Evolutionary conservation across 2,797 vertebrate species (phyloP).

Genomic region (Naso thynnoides): DNA sequence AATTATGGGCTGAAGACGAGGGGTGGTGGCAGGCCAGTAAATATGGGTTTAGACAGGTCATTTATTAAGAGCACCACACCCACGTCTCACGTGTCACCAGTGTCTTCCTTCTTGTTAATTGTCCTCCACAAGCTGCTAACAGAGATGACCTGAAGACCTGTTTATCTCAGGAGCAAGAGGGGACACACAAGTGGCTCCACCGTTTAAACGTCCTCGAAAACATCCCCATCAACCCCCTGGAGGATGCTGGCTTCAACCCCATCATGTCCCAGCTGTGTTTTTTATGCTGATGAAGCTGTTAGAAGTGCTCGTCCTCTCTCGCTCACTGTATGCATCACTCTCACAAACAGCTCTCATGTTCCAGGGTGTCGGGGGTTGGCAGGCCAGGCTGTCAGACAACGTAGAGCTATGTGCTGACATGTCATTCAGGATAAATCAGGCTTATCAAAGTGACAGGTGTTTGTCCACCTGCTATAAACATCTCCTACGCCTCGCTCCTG

Average conservation of each 20-base stretch:
- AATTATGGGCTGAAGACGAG: constrained; percentile 52
- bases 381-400: constrained; percentile 64
- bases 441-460: constrained; percentile 91
- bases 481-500: constrained; percentile 83
- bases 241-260: constrained; percentile 1
- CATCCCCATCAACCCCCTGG: background rate
- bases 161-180: constrained; percentile 24
- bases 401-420: constrained; percentile 87
- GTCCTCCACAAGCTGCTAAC: constrained; percentile 87
- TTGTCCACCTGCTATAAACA: constrained; percentile 91
- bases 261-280: constrained; percentile 11
- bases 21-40: constrained; percentile 68
- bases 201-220: constrained; percentile 19
- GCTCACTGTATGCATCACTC: constrained; percentile 21
- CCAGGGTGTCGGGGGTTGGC: constrained; percentile 22
- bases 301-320: constrained; percentile 42
- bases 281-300: constrained; percentile 50
- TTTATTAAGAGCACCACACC: constrained; percentile 88
- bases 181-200: constrained; percentile 23
- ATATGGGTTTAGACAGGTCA: constrained; percentile 83
- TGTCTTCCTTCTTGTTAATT: constrained; percentile 89
- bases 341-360: constrained; percentile 42
- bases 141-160: constrained; percentile 71
- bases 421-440: constrained; percentile 90
- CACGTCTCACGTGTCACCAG: constrained; percentile 87